Percentiles rank a stretch among this genome's conserved stretches.
phyloP scores from a whole-genome alignment of 1,140 invertebrate genomes.

The Lasioglossum albipes region DNA sequence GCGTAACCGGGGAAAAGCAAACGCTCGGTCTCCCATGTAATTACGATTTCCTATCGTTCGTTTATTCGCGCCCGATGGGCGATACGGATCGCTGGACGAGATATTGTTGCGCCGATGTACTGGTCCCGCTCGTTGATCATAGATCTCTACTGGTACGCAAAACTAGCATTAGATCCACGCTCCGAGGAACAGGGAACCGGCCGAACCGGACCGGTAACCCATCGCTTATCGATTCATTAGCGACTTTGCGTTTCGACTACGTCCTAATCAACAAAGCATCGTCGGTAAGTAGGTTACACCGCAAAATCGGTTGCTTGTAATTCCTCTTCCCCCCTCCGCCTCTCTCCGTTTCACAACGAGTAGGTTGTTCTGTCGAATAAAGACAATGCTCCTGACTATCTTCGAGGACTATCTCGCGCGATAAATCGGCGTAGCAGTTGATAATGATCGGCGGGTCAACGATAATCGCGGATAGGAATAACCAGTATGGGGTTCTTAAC shows the following conservation, averaged over 20 bases:
- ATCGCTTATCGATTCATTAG: conserved; percentile 49
- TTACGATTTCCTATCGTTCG: conserved; percentile 6
- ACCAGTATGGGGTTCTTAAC: neutral
- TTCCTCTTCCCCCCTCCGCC: too few relatives aligned
- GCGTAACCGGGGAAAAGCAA: neutral
- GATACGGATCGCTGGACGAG: neutral
- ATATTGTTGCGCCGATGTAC: conserved; percentile 19
- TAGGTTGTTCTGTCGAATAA: neutral
- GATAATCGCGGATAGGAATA: conserved; percentile 3
- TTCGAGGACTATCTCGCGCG: neutral
- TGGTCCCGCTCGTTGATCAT: neutral
- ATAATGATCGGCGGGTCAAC: conserved; percentile 16
- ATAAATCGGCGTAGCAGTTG: conserved; percentile 11
- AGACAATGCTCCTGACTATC: neutral
- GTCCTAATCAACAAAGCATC: conserved; percentile 1
- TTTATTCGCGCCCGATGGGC: neutral
- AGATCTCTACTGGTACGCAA: conserved; percentile 13
- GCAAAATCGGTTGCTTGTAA: neutral
- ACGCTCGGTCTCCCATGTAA: neutral
- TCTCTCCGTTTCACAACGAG: neutral
- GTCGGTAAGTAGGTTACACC: conserved; percentile 1
- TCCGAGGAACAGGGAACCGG: neutral
- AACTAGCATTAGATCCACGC: neutral
- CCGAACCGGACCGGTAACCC: conserved; percentile 21
- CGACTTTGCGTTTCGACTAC: conserved; percentile 4